phyloP scores from a whole-genome alignment of 1,140 invertebrate species.

The Philaenus spumarius region DNA sequence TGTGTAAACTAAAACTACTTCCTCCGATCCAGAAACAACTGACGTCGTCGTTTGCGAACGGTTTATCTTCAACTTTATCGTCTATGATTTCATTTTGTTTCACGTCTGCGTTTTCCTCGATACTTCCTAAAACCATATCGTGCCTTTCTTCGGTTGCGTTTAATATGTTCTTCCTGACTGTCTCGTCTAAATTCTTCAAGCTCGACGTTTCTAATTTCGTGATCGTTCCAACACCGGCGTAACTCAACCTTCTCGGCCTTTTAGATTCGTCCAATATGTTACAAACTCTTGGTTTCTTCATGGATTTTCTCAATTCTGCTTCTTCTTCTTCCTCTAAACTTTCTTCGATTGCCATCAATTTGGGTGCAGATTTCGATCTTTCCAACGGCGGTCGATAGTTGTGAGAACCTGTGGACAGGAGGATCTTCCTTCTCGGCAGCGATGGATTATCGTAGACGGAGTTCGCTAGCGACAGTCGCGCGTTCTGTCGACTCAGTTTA shows the following conservation, averaged over 20 bases:
- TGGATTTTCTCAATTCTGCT: neutral
- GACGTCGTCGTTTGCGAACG: neutral
- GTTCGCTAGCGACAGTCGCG: constrained; percentile 83
- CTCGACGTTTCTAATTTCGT: too few relatives aligned
- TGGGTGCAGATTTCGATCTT: constrained; percentile 91
- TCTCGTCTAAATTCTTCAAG: too few relatives aligned
- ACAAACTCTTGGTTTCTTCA: neutral
- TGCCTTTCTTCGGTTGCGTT: too few relatives aligned
- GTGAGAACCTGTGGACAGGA: constrained; percentile 68
- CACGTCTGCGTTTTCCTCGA: neutral
- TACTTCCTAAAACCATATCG: too few relatives aligned
- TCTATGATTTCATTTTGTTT: neutral
- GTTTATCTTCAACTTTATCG: constrained; percentile 1
- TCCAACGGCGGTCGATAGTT: constrained; percentile 88
- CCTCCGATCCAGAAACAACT: too few relatives aligned
- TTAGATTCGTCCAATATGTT: neutral
- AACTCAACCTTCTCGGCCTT: constrained; percentile 1
- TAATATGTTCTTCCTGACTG: too few relatives aligned
- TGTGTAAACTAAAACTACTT: constrained; percentile 7
- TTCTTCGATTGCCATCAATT: constrained; percentile 90
- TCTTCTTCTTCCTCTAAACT: constrained; percentile 77
- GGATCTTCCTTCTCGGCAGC: constrained; percentile 68
- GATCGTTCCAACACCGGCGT: neutral
- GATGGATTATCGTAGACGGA: constrained; percentile 79
- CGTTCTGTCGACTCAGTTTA: constrained; percentile 89